Evolutionary conservation across 2,113 vertebrate genomes (phyloP), one percentile per base, ranked within the genome.

Genomic region (Condylura cristata): DNA sequence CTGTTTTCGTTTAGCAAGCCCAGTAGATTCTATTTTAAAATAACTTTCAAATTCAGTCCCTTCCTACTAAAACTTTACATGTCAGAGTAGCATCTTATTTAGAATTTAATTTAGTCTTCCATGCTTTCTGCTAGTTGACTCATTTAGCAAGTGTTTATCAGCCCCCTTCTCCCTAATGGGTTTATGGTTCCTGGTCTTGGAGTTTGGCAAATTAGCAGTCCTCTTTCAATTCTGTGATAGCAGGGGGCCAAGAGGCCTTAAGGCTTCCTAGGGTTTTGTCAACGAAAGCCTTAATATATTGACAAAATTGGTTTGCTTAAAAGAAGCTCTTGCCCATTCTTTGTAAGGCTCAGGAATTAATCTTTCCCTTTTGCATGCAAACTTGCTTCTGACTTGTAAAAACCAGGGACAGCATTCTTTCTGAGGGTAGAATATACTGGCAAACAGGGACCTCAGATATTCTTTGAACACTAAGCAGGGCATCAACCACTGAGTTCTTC

Each of bases 271-370:
- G 56, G n/a, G 53, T n/a, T 88, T 96, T 89, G 79, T 94, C 34
- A 6, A 6, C 20, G 30, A 78, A 70, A 61, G 22, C 68, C 61
- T 86, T 70, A 81, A 60, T 56, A 61, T 48, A 70, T 32, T 32
- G 56, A 75, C 44, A 79, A 20, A 78, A 81, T 71, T 70, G 61
- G 14, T 91, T 91, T 90, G 26, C 48, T 75, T 78, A 88, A 86
- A 92, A 65, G 20, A 84, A 63, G 58, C 63, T 88, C 34, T 93
- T 79, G 44, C 39, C 22, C 30, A 26, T 93, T 93, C 37, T 76
- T 94, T 93, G 91, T 37, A 65, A 94, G 76, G 34, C 56, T 89
- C 75, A 56, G 68, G 53, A 92, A 86, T 92, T 92, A 68, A 68
- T 89, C 46, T 87, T 95, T 89, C 39, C 30, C n/a, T 72, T 93